Percentiles rank a stretch among this genome's conserved stretches.
Evolutionary conservation across 2,113 vertebrate species (phyloP).

Genomic region (Blennius ocellaris): DNA sequence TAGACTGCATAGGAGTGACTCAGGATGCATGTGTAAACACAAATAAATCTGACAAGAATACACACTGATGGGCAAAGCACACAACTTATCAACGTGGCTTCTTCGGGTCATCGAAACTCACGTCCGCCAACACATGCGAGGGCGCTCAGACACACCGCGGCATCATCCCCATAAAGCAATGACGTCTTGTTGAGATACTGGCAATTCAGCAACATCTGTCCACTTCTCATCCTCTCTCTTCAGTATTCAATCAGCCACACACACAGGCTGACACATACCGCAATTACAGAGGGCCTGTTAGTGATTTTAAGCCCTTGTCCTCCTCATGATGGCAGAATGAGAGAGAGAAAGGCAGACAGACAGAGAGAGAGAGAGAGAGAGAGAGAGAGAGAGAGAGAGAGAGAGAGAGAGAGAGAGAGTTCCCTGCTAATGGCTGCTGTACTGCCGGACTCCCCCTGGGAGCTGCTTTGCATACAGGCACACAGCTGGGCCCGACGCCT

Average conservation of each 20-base stretch:
- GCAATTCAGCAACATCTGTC: constrained; percentile 36
- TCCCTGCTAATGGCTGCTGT: background rate
- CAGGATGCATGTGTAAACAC: background rate
- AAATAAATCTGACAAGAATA: background rate
- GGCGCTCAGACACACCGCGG: background rate
- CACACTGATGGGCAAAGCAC: background rate
- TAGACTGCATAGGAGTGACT: background rate
- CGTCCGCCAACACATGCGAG: background rate
- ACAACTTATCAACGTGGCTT: background rate
- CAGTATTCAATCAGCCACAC: constrained; percentile 15
- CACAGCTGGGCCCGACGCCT: background rate
- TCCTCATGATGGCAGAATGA: constrained; percentile 16
- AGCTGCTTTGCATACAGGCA: constrained; percentile 6
- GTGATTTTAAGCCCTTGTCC: constrained; percentile 6
- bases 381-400: background rate
- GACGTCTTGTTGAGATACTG: constrained; percentile 3
- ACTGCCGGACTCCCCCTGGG: background rate
- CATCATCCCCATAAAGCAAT: background rate
- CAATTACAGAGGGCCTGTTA: constrained; percentile 11
- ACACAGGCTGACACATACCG: background rate
- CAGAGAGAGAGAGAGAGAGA: background rate
- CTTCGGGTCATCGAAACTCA: background rate
- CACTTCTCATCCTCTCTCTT: constrained; percentile 16
- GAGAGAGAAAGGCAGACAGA: no score
- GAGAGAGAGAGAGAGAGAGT: background rate